These are phyloP conservation scores for Tachycineta bicolor DNA, from an alignment of 2,113 vertebrate species.

Conservation along the genomic window DNA sequence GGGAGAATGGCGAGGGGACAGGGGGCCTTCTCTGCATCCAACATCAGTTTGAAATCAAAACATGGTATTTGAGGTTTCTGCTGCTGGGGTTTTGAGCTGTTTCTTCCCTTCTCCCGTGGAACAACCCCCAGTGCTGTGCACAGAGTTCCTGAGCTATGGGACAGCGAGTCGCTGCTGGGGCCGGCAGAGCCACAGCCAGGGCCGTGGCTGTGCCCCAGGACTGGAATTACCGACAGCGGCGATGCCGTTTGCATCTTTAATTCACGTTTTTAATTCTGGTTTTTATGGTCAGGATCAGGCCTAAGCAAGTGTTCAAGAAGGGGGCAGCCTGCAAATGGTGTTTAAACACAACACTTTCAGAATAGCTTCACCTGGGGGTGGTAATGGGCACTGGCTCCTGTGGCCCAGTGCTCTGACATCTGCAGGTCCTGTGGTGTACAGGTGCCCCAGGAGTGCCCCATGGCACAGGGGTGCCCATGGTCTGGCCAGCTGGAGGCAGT, in stretches of 20 bases:
- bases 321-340: background rate
- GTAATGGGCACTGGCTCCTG: background rate
- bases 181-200: background rate
- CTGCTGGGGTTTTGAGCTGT: background rate
- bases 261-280: background rate
- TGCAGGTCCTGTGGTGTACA: background rate
- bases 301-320: background rate
- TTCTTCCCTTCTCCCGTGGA: background rate
- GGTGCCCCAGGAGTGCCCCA: fast-evolving
- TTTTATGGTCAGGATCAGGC: background rate
- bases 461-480: background rate
- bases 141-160: background rate
- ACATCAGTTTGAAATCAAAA: background rate
- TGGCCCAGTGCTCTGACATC: background rate
- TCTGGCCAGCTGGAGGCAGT: fast-evolving
- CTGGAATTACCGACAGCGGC: background rate
- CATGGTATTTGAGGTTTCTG: background rate
- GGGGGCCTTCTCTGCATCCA: background rate
- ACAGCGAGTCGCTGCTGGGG: background rate
- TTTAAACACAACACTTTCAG: background rate
- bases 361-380: background rate
- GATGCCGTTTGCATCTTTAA: background rate
- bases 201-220: background rate
- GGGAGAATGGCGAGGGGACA: background rate
- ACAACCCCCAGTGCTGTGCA: background rate